Percentiles rank a stretch among this genome's conserved stretches.
Evolutionary conservation across 2,888 invertebrate species (phyloP).

Genomic region (Plebejus argus): DNA sequence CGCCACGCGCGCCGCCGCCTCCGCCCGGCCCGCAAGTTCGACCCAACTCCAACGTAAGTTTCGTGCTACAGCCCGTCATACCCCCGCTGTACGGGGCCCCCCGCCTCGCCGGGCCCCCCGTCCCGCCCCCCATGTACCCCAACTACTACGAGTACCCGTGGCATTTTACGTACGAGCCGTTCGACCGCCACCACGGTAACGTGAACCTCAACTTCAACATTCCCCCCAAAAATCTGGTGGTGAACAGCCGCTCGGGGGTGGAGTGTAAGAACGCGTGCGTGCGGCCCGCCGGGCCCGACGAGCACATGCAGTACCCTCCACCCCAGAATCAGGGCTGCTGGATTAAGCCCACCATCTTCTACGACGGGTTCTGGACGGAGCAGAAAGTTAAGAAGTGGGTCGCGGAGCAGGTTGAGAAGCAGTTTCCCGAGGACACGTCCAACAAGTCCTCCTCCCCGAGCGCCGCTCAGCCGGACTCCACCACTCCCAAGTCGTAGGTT

Average conservation of each 20-base stretch:
- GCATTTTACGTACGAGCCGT: constrained; percentile 71
- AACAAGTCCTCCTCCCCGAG: constrained; percentile 49
- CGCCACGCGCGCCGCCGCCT: constrained; percentile 43
- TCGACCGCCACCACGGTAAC: constrained; percentile 61
- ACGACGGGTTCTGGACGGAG: constrained; percentile 79
- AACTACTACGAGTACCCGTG: constrained; percentile 71
- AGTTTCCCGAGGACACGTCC: constrained; percentile 64
- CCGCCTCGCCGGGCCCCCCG: constrained; percentile 48
- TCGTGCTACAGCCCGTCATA: constrained; percentile 65
- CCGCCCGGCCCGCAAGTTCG: constrained; percentile 45
- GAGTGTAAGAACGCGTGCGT: constrained; percentile 58
- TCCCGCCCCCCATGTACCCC: constrained; percentile 57
- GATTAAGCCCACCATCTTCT: constrained; percentile 77
- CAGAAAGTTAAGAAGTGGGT: constrained; percentile 79
- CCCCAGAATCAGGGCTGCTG: constrained; percentile 66
- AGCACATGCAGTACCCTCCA: constrained; percentile 53
- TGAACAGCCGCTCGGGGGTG: constrained; percentile 58
- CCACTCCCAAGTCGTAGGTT: constrained; percentile 44
- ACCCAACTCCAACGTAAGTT: constrained; percentile 73
- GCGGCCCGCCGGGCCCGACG: constrained; percentile 48
- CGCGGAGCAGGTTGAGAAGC: constrained; percentile 75
- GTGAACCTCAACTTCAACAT: constrained; percentile 70
- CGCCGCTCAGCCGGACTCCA: constrained; percentile 43
- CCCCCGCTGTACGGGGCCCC: constrained; percentile 55
- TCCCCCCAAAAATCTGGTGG: constrained; percentile 69